phyloP scores from a whole-genome alignment of 2,113 vertebrate species.

The Ibidorhyncha struthersii region DNA sequence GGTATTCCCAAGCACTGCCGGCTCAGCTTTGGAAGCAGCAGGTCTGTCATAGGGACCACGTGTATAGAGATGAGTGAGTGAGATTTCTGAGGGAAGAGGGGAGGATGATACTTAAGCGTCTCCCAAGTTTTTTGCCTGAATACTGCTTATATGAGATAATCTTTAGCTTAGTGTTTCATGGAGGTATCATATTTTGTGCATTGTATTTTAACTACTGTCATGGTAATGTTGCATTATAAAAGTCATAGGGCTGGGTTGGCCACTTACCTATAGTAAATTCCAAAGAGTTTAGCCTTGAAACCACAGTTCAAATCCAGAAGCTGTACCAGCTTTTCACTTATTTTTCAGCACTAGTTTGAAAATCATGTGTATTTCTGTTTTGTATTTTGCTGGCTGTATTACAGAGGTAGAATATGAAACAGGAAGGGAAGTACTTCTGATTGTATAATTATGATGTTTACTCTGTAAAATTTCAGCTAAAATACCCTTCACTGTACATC shows the following conservation, averaged over 20 bases:
- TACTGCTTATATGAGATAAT: neutral
- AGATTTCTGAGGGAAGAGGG: neutral
- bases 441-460: neutral
- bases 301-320: neutral
- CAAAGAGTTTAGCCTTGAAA: neutral
- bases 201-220: neutral
- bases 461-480: neutral
- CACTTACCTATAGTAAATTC: neutral
- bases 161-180: neutral
- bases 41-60: accelerated
- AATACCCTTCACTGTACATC: neutral
- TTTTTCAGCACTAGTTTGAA: neutral
- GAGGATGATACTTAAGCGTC: neutral
- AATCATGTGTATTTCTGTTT: neutral
- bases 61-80: neutral
- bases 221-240: neutral
- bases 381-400: neutral
- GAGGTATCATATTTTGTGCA: neutral
- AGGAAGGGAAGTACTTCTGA: neutral
- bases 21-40: neutral
- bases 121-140: neutral
- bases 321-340: neutral
- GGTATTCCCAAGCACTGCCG: neutral
- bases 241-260: neutral
- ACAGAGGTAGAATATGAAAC: neutral